Base-by-base conservation (phyloP, 2,888 invertebrate genomes). In the Heliothis peltigera region DNA sequence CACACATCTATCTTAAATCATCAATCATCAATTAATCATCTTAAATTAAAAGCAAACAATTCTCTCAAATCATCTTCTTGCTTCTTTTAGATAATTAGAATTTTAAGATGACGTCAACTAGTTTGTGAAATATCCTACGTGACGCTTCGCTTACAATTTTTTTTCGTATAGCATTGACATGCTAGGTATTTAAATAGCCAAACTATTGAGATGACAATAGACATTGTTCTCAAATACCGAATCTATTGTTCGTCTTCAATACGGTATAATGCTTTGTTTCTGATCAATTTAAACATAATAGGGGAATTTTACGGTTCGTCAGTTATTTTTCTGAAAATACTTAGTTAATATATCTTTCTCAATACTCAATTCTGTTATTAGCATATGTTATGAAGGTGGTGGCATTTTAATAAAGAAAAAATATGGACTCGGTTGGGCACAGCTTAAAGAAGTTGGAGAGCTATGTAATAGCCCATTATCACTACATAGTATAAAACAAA, bases 211-310 rank as follows among this genome's bases (percentile, higher is more conserved):
- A 39, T n/a, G 39, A 65, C 60, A 69, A 65, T 39, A 44, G 22
- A 17, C 32, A 47, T 66, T 69, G 46, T 68, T 47, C 39, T 61
- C 39, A 43, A 46, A 42, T 43, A 5, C 21, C n/a, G n/a, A n/a
- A n/a, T n/a, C n/a, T n/a, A 64, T 74, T 77, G 77, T 77, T 63
- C 51, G 0, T 48, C 10, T 56, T 48, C 28, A n/a, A 15, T n/a
- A n/a, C 39, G 39, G 39, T 39, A 43, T 52, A 12, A 25, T 6
- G 32, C 19, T 32, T 54, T 62, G 69, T 59, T 22, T 43, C 7
- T 43, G 54, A 46, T 52, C 49, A 12, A 59, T 75, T 71, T 48
- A 4, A 44, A 59, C 7, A 60, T 59, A 63, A 60, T 57, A n/a
- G 32, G 6, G 35, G 15, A 22, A 46, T 22, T 54, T 8, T 7